Evolutionary conservation across 2,797 vertebrate species (phyloP), one percentile per base, ranked within the genome.

Genomic region (Tachyglossus aculeatus): DNA sequence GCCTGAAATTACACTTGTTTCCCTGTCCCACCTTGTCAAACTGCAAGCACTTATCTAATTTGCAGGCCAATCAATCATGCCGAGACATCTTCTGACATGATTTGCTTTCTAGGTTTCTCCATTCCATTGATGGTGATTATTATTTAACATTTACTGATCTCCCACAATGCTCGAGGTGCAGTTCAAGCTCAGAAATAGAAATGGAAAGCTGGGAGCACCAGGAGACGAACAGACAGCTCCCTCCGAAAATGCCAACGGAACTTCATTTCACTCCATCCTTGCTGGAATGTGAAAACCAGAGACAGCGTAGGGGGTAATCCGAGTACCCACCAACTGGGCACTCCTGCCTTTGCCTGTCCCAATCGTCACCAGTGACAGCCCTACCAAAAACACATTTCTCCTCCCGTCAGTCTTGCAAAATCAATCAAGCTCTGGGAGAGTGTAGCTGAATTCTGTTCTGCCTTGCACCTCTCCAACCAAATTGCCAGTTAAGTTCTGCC

Each of bases 401-500:
- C 41, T 64, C 63, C 3, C 14, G 12, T 40, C 40, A 27, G 14
- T 57, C 33, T 64, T 2, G 0, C 31, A 22, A 51, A 69, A 53
- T 31, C 53, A 6, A 0, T n/a, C 44, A 22, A 37, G 9, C 52
- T 21, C 56, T 10, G 24, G 22, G 55, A 69, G 53, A 22, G 21
- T 22, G 8, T 10, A 29, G 13, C 4, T 7, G 37, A 38, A 47
- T 38, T 34, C 53, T 48, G 18, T 5, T 22, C 21, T 25, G 18
- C 52, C 68, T 52, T 2, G 0, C 0, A 2, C 16, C 25, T 56
- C 62, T 61, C 61, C 52, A 54, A n/a, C 19, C 57, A 36, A 61
- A 51, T 48, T 37, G 31, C 16, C 24, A 56, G 67, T 70, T 70
- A 66, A 31, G 38, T 43, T 67, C 65, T 68, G 37, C 62, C 70